Conservation (phyloP, 2,888 invertebrate species). For the Molorchus minor region DNA sequence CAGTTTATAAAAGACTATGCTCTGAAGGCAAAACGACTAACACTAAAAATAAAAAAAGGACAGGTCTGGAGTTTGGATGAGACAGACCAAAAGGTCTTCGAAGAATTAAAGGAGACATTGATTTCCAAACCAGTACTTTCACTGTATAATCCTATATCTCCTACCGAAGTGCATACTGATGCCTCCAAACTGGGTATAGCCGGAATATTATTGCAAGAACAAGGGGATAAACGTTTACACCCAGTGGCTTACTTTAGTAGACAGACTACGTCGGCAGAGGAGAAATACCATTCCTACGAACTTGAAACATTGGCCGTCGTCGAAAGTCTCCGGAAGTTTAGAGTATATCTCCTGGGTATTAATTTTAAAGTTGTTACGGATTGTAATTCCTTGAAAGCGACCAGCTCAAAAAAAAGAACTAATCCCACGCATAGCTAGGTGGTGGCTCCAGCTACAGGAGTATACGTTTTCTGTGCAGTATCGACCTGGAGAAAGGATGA, state of each 20-base stretch:
- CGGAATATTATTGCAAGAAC: conserved; percentile 46
- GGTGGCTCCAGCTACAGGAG: conserved; percentile 35
- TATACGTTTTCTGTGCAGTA: conserved; percentile 35
- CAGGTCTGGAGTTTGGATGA: neutral
- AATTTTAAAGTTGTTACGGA: conserved; percentile 51
- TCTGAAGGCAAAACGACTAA: conserved; percentile 36
- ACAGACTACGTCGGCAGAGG: conserved; percentile 50
- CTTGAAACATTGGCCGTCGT: conserved; percentile 55
- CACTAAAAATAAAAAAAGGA: conserved; percentile 32
- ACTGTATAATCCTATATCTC: conserved; percentile 34
- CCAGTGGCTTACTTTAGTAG: conserved; percentile 52
- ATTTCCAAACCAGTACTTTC: conserved; percentile 32
- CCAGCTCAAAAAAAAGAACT: conserved; percentile 48
- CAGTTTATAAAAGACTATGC: conserved; percentile 42
- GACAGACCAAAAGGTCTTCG: conserved; percentile 1
- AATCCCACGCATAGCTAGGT: conserved; percentile 47
- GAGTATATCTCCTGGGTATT: conserved; percentile 49
- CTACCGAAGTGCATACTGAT: conserved; percentile 49
- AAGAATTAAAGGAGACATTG: conserved; percentile 5
- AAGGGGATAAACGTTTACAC: conserved; percentile 34
- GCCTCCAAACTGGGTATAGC: conserved; percentile 44
- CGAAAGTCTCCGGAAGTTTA: conserved; percentile 48
- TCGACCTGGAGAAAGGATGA: conserved; percentile 29
- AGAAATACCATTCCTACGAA: conserved; percentile 53
- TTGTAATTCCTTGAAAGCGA: conserved; percentile 49